A percentile compares a stretch with the other conserved stretches of the same genome.
Evolutionary conservation across 2,888 invertebrate species (phyloP).

Genomic region (Drosophila ochracea): DNA sequence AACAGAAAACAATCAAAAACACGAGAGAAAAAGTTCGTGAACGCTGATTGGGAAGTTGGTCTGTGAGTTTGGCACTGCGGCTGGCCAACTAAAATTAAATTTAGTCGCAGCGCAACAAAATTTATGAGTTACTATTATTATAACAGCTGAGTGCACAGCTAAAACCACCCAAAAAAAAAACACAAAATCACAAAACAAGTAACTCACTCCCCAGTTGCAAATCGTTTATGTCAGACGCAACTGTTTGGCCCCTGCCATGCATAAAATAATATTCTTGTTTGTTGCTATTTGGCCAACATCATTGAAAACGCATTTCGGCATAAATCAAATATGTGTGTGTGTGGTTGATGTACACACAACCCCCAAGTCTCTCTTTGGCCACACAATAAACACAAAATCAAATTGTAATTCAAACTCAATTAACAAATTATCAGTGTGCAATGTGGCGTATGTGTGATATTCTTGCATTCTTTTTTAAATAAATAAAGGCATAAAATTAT

Average conservation of each 20-base stretch:
- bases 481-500: neutral
- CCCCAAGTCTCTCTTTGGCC: neutral
- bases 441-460: conserved; percentile 47
- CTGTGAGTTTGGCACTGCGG: conserved; percentile 58
- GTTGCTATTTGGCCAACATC: conserved; percentile 45
- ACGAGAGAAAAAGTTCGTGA: conserved; percentile 44
- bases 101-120: conserved; percentile 65
- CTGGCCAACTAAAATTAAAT: conserved; percentile 74
- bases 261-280: conserved; percentile 15
- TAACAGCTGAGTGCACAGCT: conserved; percentile 56
- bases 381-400: conserved; percentile 44
- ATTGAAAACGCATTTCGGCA: conserved; percentile 68
- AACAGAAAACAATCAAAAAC: conserved; percentile 18
- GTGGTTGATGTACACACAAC: conserved; percentile 23
- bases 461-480: neutral
- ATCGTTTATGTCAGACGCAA: conserved; percentile 61
- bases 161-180: conserved; percentile 10
- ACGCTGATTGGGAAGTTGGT: conserved; percentile 58
- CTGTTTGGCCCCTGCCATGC: conserved; percentile 6
- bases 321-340: conserved; percentile 51
- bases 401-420: conserved; percentile 61
- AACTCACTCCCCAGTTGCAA: conserved; percentile 19
- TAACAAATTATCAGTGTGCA: conserved; percentile 56
- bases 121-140: conserved; percentile 79
- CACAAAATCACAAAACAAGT: neutral